A percentile compares a stretch with the other conserved stretches of the same genome.
Conservation (phyloP, 1,140 invertebrate genomes). For the Piezodorus guildinii region DNA sequence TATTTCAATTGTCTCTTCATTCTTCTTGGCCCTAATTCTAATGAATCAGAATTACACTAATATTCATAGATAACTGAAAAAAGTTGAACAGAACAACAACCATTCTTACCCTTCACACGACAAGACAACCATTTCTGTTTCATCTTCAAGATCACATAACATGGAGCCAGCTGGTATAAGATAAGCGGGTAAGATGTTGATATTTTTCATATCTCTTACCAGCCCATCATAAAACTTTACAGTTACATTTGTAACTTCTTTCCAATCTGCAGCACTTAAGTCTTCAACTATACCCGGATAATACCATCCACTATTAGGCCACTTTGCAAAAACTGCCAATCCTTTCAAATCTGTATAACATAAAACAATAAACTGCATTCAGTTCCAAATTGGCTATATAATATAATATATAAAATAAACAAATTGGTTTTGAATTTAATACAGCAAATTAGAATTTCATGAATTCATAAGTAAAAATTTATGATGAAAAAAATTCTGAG, state of each 20-base stretch:
- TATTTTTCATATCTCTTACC: constrained; percentile 23
- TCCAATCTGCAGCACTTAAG: constrained; percentile 1
- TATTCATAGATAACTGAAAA: no score
- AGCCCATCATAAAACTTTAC: constrained; percentile 24
- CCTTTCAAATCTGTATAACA: constrained; percentile 20
- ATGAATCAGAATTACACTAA: not conserved
- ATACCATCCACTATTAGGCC: constrained; percentile 26
- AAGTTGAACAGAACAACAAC: no score
- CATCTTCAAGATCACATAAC: constrained; percentile 20
- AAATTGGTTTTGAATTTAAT: no score
- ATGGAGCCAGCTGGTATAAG: constrained; percentile 18
- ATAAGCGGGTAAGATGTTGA: constrained; percentile 24
- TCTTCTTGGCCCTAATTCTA: no score
- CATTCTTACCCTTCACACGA: constrained; percentile 16
- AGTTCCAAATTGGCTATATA: no score
- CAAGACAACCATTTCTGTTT: constrained; percentile 20
- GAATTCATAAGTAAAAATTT: no score
- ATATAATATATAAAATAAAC: no score
- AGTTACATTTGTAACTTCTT: constrained; percentile 20
- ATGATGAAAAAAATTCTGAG: no score
- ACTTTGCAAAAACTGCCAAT: constrained; percentile 24
- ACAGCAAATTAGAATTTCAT: no score
- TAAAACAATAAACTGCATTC: not conserved
- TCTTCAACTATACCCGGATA: constrained; percentile 22
- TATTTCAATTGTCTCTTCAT: no score